A percentile compares a stretch with the other conserved stretches of the same genome.
phyloP scores from a whole-genome alignment of 2,888 invertebrate species.

The Andrena hattorfiana region DNA sequence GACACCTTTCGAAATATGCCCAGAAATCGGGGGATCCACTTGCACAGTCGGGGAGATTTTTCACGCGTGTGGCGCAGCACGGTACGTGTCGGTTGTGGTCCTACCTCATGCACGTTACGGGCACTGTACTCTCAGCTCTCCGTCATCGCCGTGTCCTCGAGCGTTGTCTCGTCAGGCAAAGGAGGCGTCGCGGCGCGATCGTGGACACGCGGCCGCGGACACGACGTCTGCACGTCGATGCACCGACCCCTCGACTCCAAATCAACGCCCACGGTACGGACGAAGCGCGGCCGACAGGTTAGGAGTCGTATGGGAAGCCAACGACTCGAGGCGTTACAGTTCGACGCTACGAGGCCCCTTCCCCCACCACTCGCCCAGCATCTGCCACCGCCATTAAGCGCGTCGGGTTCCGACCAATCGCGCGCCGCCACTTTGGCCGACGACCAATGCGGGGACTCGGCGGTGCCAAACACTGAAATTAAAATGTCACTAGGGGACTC shows the following conservation, averaged over 20 bases:
- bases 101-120: conserved; percentile 67
- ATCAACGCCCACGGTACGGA: conserved; percentile 40
- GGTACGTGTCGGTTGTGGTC: conserved; percentile 12
- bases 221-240: neutral
- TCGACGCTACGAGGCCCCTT: conserved; percentile 17
- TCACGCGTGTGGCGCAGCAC: neutral
- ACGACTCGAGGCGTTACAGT: conserved; percentile 5
- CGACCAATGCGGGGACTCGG: conserved; percentile 29
- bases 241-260: neutral
- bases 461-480: neutral
- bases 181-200: conserved; percentile 17
- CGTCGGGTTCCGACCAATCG: conserved; percentile 34
- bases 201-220: neutral
- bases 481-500: neutral
- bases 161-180: conserved; percentile 8
- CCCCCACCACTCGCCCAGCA: conserved; percentile 10
- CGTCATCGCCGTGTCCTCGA: conserved; percentile 60
- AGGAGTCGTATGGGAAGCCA: conserved; percentile 33
- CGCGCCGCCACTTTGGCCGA: conserved; percentile 26
- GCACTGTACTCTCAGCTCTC: conserved; percentile 70
- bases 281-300: conserved; percentile 48
- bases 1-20: neutral
- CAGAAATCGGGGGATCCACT: neutral
- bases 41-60: neutral
- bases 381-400: conserved; percentile 37